Conservation (phyloP, 2,797 vertebrate genomes). For the Eutrigla gurnardus region DNA sequence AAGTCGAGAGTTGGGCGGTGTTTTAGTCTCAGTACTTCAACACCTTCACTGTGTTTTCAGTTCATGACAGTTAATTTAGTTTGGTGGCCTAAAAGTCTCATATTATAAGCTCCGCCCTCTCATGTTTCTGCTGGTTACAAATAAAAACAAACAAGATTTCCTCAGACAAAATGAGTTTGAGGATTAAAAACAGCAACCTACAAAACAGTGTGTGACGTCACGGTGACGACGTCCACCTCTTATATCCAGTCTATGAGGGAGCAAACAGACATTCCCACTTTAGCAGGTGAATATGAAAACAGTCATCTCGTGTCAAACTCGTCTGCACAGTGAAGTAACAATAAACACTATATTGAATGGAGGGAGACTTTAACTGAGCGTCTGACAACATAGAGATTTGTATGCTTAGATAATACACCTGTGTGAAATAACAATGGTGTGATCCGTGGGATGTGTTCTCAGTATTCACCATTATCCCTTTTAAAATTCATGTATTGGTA, state of each 20-base stretch:
- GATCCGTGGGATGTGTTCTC: not conserved
- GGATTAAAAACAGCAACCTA: not conserved
- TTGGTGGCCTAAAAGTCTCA: too few species aligned
- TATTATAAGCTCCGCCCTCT: too few species aligned
- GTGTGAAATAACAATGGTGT: not conserved
- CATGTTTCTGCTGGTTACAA: too few species aligned
- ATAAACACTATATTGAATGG: not conserved
- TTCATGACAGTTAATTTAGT: not conserved
- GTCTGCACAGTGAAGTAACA: not conserved
- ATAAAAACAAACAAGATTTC: too few species aligned
- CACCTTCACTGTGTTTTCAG: not conserved
- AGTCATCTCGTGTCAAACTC: not conserved
- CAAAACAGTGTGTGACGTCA: not conserved
- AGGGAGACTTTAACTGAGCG: not conserved
- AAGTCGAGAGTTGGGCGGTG: not conserved
- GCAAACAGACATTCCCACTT: not conserved
- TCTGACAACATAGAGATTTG: not conserved
- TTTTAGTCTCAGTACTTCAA: not conserved
- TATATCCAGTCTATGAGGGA: not conserved
- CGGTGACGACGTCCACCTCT: not conserved
- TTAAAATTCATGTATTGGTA: not conserved
- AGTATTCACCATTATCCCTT: not conserved
- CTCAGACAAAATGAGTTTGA: too few species aligned
- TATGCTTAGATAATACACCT: not conserved
- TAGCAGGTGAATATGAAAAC: not conserved